Evolutionary conservation across 2,113 vertebrate species (phyloP).

Genomic region (Pandion haliaetus): DNA sequence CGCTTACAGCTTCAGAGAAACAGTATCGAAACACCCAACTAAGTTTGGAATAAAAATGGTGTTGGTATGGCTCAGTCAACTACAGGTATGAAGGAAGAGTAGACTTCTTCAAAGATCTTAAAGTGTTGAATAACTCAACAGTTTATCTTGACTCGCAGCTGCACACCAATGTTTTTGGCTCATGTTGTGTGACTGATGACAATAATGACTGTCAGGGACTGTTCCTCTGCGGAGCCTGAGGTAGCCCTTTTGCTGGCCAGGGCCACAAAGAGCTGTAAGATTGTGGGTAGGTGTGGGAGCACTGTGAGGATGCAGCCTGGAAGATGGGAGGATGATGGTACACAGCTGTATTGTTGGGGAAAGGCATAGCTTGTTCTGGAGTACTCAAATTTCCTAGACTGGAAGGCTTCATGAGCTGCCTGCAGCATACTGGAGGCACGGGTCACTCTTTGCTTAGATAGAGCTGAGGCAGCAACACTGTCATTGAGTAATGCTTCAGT

Average conservation of each 20-base stretch:
- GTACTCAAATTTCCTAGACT: neutral
- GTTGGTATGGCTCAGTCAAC: neutral
- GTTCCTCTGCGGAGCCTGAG: rapidly evolving
- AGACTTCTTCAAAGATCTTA: neutral
- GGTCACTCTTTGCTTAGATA: neutral
- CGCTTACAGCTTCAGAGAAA: neutral
- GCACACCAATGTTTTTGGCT: neutral
- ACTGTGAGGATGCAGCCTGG: neutral
- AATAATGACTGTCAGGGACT: neutral
- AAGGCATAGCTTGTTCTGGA: neutral
- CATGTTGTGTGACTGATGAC: neutral
- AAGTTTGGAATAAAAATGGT: neutral
- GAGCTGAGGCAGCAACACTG: neutral
- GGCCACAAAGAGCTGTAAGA: neutral
- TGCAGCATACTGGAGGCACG: neutral
- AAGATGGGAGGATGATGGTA: neutral
- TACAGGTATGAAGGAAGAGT: neutral
- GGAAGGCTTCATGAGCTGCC: neutral
- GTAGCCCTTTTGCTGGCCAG: neutral
- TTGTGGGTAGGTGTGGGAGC: rapidly evolving
- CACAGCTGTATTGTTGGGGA: neutral
- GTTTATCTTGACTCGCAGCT: neutral
- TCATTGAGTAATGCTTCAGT: neutral
- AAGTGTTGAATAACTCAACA: neutral
- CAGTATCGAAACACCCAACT: neutral